Base-by-base conservation (phyloP, 1,140 invertebrate species). In the Leptopilina boulardi region DNA sequence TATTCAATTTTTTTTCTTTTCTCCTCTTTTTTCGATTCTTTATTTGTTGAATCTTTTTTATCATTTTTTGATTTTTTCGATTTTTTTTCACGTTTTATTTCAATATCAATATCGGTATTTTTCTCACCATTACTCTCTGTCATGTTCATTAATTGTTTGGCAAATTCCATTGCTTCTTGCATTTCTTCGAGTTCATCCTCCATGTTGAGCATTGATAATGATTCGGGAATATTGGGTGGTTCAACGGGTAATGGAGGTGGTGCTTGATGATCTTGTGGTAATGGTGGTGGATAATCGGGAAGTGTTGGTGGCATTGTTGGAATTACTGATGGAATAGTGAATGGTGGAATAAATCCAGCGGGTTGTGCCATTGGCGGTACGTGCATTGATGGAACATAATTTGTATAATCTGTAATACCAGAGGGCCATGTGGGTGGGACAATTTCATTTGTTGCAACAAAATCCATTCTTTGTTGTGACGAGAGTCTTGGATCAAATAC, bases 161-260 rank as follows among this genome's bases (percentile, higher is more conserved):
- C 90, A 72, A 91, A 90, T 42, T 87, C 86, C 82, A 90, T 86
- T 3, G 89, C 89, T 54, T 89, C 87, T 18, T 89, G 86, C 87
- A 91, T 86, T 5, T 91, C 89, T 19, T 87, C 84, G 1, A 90
- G 77, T 13, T 85, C 88, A 23, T 89, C 88, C 5, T 87, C 85
- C 41, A 85, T 76, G 59, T 23, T 73, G 8, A 59, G 73, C n/a
- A 72, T 76, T 8, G 78, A 66, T 8, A 47, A 10, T 0, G 72
- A 11, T 4, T 74, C 70, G 3, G 73, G 73, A 34, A 44, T 18
- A 15, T 18, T 30, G 21, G 73, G 21, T 15, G 70, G 30, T 9
- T 44, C 19, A 23, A 77, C 73, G 15, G 81, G 77, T 9, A 73
- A 15, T 0, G 78, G 78, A 23, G 77, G 80, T 1, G 41, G 74